Conservation (phyloP, 2,113 vertebrate species). For the Machaerirhynchus nigripectus region DNA sequence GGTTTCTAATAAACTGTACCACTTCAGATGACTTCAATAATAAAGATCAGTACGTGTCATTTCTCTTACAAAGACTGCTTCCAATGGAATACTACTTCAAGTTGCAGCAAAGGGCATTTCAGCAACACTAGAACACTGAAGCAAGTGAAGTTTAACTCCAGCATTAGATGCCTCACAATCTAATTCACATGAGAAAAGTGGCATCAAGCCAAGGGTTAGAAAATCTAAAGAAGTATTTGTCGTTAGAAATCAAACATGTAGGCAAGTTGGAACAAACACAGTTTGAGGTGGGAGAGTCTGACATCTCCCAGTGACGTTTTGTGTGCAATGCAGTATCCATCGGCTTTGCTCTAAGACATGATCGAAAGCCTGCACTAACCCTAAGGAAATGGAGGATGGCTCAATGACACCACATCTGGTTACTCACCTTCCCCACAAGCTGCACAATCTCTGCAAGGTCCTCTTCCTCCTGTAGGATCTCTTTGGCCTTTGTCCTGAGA, state of each 20-base stretch:
- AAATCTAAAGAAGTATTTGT: not conserved
- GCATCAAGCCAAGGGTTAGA: not conserved
- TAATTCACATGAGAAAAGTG: not conserved
- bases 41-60: not conserved
- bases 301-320: not conserved
- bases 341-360: not conserved
- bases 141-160: not conserved
- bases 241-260: not conserved
- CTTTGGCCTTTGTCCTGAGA: conserved; percentile 93
- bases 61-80: not conserved
- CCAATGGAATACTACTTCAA: not conserved
- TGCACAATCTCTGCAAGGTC: conserved; percentile 97
- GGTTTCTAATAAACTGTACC: not conserved
- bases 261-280: not conserved
- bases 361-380: not conserved
- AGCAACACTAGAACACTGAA: not conserved
- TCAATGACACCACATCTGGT: not conserved
- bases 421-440: conserved; percentile 92
- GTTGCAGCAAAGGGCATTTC: not conserved
- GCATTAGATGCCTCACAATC: not conserved
- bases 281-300: not conserved
- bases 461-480: conserved; percentile 97
- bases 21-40: not conserved
- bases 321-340: not conserved
- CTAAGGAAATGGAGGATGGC: not conserved